phyloP scores from a whole-genome alignment of 2,888 invertebrate species.

The Eupithecia exiguata region DNA sequence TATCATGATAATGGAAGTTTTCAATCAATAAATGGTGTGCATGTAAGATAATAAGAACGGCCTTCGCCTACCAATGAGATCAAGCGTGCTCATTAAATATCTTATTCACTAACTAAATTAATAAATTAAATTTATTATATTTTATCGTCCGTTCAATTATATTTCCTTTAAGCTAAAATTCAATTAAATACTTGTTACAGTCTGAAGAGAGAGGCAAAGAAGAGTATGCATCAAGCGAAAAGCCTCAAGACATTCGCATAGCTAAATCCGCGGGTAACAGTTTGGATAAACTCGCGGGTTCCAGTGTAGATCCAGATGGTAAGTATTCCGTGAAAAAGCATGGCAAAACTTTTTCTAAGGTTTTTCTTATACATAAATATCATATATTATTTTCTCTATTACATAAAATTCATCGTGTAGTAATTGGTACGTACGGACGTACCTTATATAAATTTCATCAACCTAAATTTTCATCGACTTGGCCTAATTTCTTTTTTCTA shows the following conservation, averaged over 20 bases:
- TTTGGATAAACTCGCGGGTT: slow-evolving; percentile 86
- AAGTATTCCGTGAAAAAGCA: slow-evolving; percentile 33
- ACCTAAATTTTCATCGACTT: not conserved
- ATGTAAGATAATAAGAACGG: too few species aligned
- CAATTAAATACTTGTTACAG: slow-evolving; percentile 57
- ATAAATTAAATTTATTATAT: too few species aligned
- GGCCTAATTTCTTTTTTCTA: not conserved
- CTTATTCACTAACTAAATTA: too few species aligned
- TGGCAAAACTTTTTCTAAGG: not conserved
- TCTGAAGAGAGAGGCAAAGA: slow-evolving; percentile 90
- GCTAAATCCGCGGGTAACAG: slow-evolving; percentile 90
- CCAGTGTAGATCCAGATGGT: slow-evolving; percentile 86
- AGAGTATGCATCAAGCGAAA: slow-evolving; percentile 82
- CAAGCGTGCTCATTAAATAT: too few species aligned
- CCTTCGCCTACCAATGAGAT: too few species aligned
- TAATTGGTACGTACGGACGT: not conserved
- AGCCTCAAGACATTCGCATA: slow-evolving; percentile 80
- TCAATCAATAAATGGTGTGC: too few species aligned
- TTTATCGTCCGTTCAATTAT: too few species aligned
- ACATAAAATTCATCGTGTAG: not conserved
- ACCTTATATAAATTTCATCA: not conserved
- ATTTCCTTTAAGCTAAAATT: too few species aligned
- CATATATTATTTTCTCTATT: not conserved
- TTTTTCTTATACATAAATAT: not conserved
- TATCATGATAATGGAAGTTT: too few species aligned